Base-by-base conservation (phyloP, 2,888 invertebrate species). In the Rapana venosa region DNA sequence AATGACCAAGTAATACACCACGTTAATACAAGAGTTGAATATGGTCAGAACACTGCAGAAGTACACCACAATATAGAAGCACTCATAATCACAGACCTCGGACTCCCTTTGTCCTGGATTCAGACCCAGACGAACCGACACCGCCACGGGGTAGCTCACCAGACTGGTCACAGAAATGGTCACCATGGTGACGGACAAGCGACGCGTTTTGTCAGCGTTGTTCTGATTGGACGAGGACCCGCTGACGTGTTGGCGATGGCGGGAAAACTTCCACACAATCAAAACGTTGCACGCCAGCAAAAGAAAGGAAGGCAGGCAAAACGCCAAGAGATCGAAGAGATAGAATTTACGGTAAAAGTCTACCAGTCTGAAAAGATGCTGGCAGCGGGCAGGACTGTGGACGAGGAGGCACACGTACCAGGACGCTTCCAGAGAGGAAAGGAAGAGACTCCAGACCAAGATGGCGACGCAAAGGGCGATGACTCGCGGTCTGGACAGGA, bases 171-270 rank as follows among this genome's bases (percentile, higher is more conserved):
- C 30, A 0, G 84, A 84, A 20, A 84, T 84, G n/a, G 58, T 30
- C 58, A 84, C 58, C 84, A 84, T 84, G n/a, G 84, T 84, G 84
- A 84, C 30, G 56, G 84, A 84, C 84, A 84, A 58, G 30, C 84
- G 56, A n/a, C 84, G 84, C 26, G 84, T 84, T 84, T 30, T 84
- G 84, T 84, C 58, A 4, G 58, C 84, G 0, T 30, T 26, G n/a
- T 58, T 20, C 17, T 58, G 36, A 11, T 58, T 84, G 56, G 84
- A 84, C 84, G 84, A 84, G 1, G 84, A 2, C 56, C 22, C 8
- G 56, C 58, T 58, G 32, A 83, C 22, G 47, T 83, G 11, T 6
- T 26, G 36, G 5, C 47, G 36, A n/a, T 84, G 84, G n/a, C 84
- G 56, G 26, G 30, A 84, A 20, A 84, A 35, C 30, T 58, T 84